phyloP scores from a whole-genome alignment of 2,113 vertebrate genomes.

The Trichomycterus rosablanca region DNA sequence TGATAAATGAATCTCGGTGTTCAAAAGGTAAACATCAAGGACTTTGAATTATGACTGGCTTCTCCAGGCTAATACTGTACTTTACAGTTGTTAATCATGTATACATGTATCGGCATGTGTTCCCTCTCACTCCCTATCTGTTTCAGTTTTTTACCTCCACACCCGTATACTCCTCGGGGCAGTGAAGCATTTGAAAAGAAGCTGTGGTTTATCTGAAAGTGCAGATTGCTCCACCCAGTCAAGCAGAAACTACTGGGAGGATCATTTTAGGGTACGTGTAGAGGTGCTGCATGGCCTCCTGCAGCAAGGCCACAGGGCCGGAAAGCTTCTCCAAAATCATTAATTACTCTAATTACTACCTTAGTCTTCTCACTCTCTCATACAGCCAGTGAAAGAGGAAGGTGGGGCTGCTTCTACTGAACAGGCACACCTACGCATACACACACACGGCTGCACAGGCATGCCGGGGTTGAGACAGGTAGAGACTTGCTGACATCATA shows the following conservation, averaged over 20 bases:
- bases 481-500: conserved; percentile 23
- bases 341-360: conserved; percentile 71
- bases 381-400: conserved; percentile 49
- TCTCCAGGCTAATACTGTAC: too few species aligned
- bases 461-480: conserved; percentile 19
- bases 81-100: background rate
- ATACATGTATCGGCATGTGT: background rate
- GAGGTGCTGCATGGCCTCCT: conserved; percentile 47
- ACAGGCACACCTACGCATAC: conserved; percentile 22
- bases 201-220: conserved; percentile 51
- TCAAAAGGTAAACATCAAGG: too few species aligned
- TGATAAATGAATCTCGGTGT: too few species aligned
- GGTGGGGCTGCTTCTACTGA: conserved; percentile 26
- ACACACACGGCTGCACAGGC: conserved; percentile 17
- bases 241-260: conserved; percentile 58
- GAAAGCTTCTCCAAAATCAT: conserved; percentile 63
- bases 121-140: background rate
- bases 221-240: conserved; percentile 55
- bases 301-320: conserved; percentile 40
- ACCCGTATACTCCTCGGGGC: conserved; percentile 19
- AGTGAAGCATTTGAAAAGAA: conserved; percentile 55
- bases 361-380: conserved; percentile 60
- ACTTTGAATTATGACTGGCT: too few species aligned
- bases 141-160: conserved; percentile 4
- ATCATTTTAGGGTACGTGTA: conserved; percentile 59